Evolutionary conservation across 2,113 vertebrate genomes (phyloP).

Genomic region (Athene cunicularia): DNA sequence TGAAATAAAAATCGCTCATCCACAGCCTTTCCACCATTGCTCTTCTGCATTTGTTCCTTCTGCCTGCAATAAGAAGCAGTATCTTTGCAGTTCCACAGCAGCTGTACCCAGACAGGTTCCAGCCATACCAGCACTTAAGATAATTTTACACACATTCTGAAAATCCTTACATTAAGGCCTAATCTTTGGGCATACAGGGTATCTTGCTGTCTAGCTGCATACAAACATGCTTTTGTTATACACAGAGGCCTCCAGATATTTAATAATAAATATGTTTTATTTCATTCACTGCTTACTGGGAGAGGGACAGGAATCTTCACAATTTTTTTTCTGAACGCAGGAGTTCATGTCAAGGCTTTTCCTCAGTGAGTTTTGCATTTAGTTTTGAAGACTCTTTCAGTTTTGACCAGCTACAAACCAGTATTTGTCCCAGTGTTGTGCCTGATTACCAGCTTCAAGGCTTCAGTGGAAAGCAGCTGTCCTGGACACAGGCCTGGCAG

Average conservation of each 20-base stretch:
- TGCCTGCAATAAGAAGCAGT: conserved; percentile 60
- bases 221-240: background rate
- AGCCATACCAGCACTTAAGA: background rate
- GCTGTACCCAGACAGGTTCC: background rate
- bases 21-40: conserved; percentile 48
- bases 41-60: conserved; percentile 76
- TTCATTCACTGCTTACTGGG: background rate
- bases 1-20: conserved; percentile 73
- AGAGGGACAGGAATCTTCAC: background rate
- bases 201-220: background rate
- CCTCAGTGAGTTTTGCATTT: background rate
- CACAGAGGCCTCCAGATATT: background rate
- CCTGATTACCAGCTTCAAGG: background rate
- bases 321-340: background rate
- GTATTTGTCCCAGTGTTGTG: background rate
- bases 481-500: background rate
- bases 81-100: background rate
- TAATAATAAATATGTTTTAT: background rate
- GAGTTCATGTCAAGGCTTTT: background rate
- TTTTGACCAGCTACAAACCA: background rate
- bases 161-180: background rate
- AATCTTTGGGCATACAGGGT: background rate
- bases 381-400: background rate
- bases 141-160: background rate
- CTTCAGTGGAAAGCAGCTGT: background rate